These are phyloP conservation scores for Plemyria rubiginata DNA, from an alignment of 2,888 invertebrate genomes.

Conservation along the genomic window DNA sequence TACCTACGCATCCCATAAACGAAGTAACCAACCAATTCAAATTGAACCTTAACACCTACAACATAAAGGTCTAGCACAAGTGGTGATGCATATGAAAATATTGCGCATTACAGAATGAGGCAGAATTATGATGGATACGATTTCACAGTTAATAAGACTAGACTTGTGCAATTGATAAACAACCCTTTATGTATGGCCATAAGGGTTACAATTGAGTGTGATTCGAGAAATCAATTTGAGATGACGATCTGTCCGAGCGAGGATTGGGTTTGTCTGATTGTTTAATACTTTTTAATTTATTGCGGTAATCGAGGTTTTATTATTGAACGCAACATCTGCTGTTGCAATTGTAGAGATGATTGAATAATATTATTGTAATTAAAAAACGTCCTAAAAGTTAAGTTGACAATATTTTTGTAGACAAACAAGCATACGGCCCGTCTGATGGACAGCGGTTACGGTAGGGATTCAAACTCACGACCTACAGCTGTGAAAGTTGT, in stretches of 20 bases:
- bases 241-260: slow-evolving; percentile 12
- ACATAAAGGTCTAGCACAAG: slow-evolving; percentile 43
- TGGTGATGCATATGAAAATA: slow-evolving; percentile 70
- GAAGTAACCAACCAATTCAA: slow-evolving; percentile 44
- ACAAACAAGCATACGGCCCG: no score
- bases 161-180: slow-evolving; percentile 44
- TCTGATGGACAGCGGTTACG: no score
- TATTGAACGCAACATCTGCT: background rate
- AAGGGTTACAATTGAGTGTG: slow-evolving; percentile 8
- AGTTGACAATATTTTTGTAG: no score
- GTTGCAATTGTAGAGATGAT: background rate
- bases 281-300: slow-evolving; percentile 25
- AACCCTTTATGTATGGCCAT: slow-evolving; percentile 6
- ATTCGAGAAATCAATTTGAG: slow-evolving; percentile 5
- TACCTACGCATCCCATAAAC: slow-evolving; percentile 58
- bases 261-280: slow-evolving; percentile 23
- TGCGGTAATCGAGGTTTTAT: slow-evolving; percentile 6
- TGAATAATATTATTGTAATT: background rate
- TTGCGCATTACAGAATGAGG: slow-evolving; percentile 79
- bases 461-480: no score
- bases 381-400: no score
- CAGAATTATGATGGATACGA: slow-evolving; percentile 83
- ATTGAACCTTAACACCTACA: slow-evolving; percentile 46
- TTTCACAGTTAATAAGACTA: slow-evolving; percentile 79
- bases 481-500: no score